These are phyloP conservation scores for Napeogenes sylphis DNA, from an alignment of 2,888 invertebrate species.

Conservation along the genomic window DNA sequence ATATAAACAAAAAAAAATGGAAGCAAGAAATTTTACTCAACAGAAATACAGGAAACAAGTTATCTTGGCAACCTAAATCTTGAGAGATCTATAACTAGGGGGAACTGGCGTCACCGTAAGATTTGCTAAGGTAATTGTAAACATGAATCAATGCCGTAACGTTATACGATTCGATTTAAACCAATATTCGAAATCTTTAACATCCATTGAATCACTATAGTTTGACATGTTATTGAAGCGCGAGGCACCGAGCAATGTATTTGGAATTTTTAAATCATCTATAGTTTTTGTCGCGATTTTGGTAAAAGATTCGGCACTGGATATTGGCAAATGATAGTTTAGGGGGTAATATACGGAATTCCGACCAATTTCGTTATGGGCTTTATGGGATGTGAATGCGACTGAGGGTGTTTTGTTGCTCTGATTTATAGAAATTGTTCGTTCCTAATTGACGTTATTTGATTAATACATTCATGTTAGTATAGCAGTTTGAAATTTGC, in stretches of 20 bases:
- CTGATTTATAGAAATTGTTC: slow-evolving; percentile 27
- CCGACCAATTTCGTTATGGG: slow-evolving; percentile 46
- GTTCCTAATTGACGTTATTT: slow-evolving; percentile 15
- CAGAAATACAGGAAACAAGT: not conserved
- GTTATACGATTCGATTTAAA: slow-evolving; percentile 41
- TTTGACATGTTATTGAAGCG: not conserved
- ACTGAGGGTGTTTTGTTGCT: slow-evolving; percentile 26
- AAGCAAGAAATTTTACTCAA: too few species aligned
- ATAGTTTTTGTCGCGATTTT: not conserved
- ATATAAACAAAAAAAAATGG: too few species aligned
- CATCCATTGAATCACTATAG: not conserved
- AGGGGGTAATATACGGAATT: slow-evolving; percentile 55
- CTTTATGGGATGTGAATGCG: slow-evolving; percentile 55
- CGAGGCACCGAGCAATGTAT: slow-evolving; percentile 23
- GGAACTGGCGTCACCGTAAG: slow-evolving; percentile 6
- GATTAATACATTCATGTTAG: slow-evolving; percentile 9
- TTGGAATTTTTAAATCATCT: not conserved
- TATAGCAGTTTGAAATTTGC: not conserved
- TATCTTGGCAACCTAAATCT: slow-evolving; percentile 19
- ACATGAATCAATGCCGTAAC: slow-evolving; percentile 72
- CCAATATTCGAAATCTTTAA: not conserved
- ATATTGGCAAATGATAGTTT: slow-evolving; percentile 55
- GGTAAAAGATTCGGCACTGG: slow-evolving; percentile 21
- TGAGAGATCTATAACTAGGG: slow-evolving; percentile 5
- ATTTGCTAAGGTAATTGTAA: slow-evolving; percentile 62